phyloP scores from a whole-genome alignment of 64 coral and sea anemone species.

The Stichodactyla mertensii region DNA sequence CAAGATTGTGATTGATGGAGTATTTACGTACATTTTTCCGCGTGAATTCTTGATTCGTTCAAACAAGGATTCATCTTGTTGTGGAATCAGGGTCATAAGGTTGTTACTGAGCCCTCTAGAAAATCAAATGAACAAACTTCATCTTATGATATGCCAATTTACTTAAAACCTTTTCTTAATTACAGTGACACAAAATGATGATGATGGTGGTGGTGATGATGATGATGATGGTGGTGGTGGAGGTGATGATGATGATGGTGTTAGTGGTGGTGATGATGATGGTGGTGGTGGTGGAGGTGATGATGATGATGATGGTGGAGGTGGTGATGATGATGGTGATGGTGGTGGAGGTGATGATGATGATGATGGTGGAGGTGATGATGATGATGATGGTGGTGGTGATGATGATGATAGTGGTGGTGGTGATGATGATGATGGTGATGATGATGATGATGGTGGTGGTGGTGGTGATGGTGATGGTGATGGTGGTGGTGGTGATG shows the following conservation, averaged over 20 bases:
- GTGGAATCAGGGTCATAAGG: neutral
- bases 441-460: neutral
- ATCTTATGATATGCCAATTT: too few relatives aligned
- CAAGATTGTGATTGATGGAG: neutral
- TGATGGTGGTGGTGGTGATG: neutral
- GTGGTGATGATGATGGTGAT: neutral
- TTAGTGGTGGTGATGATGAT: neutral
- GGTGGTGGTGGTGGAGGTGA: neutral
- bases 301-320: neutral
- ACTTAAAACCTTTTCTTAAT: too few relatives aligned
- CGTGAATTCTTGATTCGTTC: neutral
- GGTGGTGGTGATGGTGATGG: neutral
- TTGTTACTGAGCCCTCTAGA: neutral
- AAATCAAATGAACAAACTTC: too few relatives aligned
- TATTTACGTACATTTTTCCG: slow-evolving; percentile 1
- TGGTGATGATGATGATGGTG: neutral
- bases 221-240: slow-evolving; percentile 4
- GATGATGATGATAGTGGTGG: neutral
- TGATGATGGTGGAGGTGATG: neutral
- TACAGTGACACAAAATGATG: neutral
- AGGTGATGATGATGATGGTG: neutral
- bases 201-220: neutral
- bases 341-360: neutral
- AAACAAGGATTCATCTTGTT: neutral
- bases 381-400: neutral